phyloP scores from a whole-genome alignment of 2,888 invertebrate genomes.

The Andricus curvator region DNA sequence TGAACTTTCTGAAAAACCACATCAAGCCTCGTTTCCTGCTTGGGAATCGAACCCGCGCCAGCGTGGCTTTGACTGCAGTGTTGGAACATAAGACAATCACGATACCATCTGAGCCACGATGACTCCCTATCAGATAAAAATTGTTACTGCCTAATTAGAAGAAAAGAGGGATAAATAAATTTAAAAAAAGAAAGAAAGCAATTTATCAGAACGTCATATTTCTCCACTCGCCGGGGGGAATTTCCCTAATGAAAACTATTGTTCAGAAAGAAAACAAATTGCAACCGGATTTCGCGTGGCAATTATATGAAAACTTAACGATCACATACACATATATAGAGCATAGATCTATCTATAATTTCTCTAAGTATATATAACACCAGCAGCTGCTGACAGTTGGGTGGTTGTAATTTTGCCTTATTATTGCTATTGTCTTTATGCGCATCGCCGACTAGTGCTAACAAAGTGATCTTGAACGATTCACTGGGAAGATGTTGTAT shows the following conservation, averaged over 20 bases:
- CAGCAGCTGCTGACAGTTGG: slow-evolving; percentile 13
- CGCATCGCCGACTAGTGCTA: slow-evolving; percentile 42
- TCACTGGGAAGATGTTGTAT: slow-evolving; percentile 29
- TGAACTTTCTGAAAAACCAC: too few species aligned
- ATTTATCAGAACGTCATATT: slow-evolving; percentile 7
- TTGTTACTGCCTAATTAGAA: slow-evolving; percentile 7
- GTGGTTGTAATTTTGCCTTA: not conserved
- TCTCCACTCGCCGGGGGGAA: not conserved
- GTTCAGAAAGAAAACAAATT: slow-evolving; percentile 32
- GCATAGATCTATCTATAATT: not conserved
- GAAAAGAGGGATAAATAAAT: slow-evolving; percentile 21
- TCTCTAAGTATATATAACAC: not conserved
- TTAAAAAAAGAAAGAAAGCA: not conserved
- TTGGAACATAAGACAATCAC: too few species aligned
- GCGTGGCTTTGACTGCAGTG: too few species aligned
- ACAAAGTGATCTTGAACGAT: slow-evolving; percentile 44
- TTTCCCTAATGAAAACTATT: slow-evolving; percentile 23
- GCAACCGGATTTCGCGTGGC: slow-evolving; percentile 22
- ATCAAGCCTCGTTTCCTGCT: too few species aligned
- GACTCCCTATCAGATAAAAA: slow-evolving; percentile 7
- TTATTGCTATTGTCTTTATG: slow-evolving; percentile 45
- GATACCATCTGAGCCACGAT: too few species aligned
- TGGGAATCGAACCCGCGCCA: too few species aligned
- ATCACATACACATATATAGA: not conserved
- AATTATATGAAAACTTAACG: not conserved